Base-by-base conservation (phyloP, 2,888 invertebrate species). In the Agrochola lychnidis region DNA sequence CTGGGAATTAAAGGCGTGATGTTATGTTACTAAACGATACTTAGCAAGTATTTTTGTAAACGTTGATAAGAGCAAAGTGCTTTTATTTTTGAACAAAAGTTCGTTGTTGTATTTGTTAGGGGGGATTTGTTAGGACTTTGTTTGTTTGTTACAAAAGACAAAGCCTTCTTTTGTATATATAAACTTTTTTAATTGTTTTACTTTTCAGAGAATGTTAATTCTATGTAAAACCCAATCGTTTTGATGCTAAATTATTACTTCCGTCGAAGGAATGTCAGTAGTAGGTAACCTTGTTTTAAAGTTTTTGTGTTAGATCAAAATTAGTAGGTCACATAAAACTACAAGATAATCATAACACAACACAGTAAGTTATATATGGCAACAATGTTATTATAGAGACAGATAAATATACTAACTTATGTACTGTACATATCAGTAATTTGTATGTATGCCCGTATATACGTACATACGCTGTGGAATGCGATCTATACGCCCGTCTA, bases 381-480 rank as follows among this genome's bases (percentile, higher is more conserved):
- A 86, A 88, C 87, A 84, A 86, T 85, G 79, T 82, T 83, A 78
- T 80, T 82, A 77, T 76, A 86, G 68, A 84, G 68, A 89, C 89
- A 87, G 86, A 87, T 87, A 85, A 86, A 82, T 72, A 68, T 81
- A 80, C 81, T 87, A 90, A 87, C 81, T 87, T 90, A 87, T 86
- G 61, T 82, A 89, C 48, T 12, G 87, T 90, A 90, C 83, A 86
- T 91, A 91, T 93, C 89, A 92, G 92, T 93, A 93, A 92, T 92
- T 92, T 93, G 92, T 94, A 93, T 91, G 91, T 93, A 84, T 79
- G 84, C 81, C 79, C 78, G 83, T 88, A 88, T 90, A 90, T 89
- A 90, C 82, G 86, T 91, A 92, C 92, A 93, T 94, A 93, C 94
- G 94, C 94, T 92, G 92, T 93, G 96, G 95, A 96, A 96, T 96